phyloP scores from a whole-genome alignment of 1,140 invertebrate species.

The Macrostomum lignano region DNA sequence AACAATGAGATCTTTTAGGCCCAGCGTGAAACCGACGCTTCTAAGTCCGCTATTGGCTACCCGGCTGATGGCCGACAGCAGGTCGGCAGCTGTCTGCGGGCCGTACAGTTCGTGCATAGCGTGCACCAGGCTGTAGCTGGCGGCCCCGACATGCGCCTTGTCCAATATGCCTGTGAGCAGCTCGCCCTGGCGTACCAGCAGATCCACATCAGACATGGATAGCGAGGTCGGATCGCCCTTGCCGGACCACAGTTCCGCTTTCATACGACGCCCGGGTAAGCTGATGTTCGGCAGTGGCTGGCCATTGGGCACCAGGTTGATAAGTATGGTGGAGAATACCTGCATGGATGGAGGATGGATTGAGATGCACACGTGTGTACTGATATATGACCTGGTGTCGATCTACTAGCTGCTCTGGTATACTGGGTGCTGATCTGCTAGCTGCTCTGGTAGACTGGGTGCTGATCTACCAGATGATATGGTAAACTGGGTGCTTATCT shows the following conservation, averaged over 20 bases:
- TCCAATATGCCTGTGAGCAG: slow-evolving; percentile 72
- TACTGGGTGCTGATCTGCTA: too few species aligned
- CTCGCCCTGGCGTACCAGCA: slow-evolving; percentile 60
- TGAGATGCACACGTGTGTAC: too few species aligned
- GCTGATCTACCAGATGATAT: too few species aligned
- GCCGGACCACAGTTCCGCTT: slow-evolving; percentile 3
- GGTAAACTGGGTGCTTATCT: too few species aligned
- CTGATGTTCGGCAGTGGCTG: slow-evolving; percentile 33
- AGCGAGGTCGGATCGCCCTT: slow-evolving; percentile 9
- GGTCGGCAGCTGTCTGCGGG: slow-evolving; percentile 42
- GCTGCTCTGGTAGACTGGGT: too few species aligned
- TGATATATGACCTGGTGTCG: too few species aligned
- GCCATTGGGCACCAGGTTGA: slow-evolving; percentile 51
- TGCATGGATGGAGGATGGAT: too few species aligned
- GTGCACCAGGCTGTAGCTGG: slow-evolving; percentile 66
- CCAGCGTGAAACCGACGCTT: slow-evolving; percentile 63
- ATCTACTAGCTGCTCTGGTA: too few species aligned
- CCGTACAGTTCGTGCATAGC: slow-evolving; percentile 47
- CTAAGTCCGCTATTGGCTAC: slow-evolving; percentile 68
- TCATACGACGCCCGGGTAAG: background rate
- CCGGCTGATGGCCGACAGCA: slow-evolving; percentile 62
- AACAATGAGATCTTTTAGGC: slow-evolving; percentile 20
- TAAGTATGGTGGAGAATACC: slow-evolving; percentile 33
- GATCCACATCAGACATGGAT: slow-evolving; percentile 58
- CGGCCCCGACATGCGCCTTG: slow-evolving; percentile 79